A percentile compares a stretch with the other conserved stretches of the same genome.
phyloP scores from a whole-genome alignment of 2,797 vertebrate genomes.

The Ceryle rudis region DNA sequence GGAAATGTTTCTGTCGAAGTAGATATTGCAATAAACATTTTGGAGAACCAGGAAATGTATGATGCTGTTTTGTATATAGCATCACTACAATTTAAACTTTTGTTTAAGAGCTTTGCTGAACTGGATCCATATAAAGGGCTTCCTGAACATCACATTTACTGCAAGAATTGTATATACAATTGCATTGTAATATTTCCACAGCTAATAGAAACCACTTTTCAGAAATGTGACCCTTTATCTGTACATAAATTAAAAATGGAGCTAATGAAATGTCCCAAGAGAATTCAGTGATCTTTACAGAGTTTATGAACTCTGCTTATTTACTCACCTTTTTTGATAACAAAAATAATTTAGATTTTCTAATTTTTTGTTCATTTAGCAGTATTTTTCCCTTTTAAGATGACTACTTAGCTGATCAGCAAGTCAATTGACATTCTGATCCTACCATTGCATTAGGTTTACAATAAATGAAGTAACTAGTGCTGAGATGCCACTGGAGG shows the following conservation, averaged over 20 bases:
- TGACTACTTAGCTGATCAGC: neutral
- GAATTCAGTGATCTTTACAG: neutral
- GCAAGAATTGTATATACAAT: too few relatives aligned
- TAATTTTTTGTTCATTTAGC: neutral
- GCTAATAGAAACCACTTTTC: neutral
- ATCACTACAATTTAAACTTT: neutral
- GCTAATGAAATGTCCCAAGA: neutral
- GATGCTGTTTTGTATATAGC: neutral
- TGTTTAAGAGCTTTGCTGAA: constrained; percentile 2
- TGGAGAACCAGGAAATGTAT: neutral
- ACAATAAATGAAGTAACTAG: neutral
- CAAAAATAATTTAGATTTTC: neutral
- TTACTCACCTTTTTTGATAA: neutral
- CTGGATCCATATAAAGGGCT: neutral
- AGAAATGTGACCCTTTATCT: neutral
- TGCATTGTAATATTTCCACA: neutral
- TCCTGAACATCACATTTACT: neutral
- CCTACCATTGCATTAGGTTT: neutral
- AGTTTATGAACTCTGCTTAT: neutral
- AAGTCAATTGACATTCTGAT: neutral
- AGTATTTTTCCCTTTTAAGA: neutral
- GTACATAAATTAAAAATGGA: constrained; percentile 2
- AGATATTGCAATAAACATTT: neutral
- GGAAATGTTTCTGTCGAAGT: neutral
- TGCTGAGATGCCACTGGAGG: neutral